Base-by-base conservation (phyloP, 2,797 vertebrate species). In the Acrossocheilus fasciatus region DNA sequence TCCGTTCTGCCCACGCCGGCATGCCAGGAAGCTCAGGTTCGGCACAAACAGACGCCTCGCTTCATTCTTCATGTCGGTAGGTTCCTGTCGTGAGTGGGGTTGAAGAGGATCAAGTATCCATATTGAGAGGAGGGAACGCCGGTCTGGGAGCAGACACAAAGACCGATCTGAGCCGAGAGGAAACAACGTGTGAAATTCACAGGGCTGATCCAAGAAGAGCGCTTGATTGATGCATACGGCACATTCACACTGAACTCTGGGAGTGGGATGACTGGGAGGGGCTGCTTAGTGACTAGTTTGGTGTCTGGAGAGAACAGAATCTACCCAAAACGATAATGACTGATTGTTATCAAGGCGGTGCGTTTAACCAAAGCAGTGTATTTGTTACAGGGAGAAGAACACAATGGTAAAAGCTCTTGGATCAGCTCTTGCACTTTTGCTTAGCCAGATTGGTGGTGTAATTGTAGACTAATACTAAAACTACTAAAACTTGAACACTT, bases 121-220 rank as follows among this genome's bases (percentile, higher is more conserved):
- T 50, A 81, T 85, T 77, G 57, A 75, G 30, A 39, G 18, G 59
- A 86, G 39, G 64, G 66, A 64, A 81, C 54, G 18, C 36, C 14
- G 47, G 72, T 30, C 59, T 74, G 68, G 86, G 43, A 84, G 36
- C 62, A 72, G 79, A 87, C 62, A 86, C 52, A 23, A 77, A 90
- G 62, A 50, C 54, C 18, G 81, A 88, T 87, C 85, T 66, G 81
- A 84, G 86, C 81, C 12, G 23, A 26, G 69, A 82, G 34, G 69
- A 91, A 87, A 85, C 68, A 73, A 47, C 54, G 86, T 80, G 86
- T 68, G 75, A 78, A 87, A 69, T 88, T 79, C 14, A 64, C 74
- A 72, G 47, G 75, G 43, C 52, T 57, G 86, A 78, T 85, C 83
- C 81, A 76, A 73, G 81, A 73, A 62, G 52, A 77, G 41, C 2